These are phyloP conservation scores for Heliconius sara DNA, from an alignment of 2,888 invertebrate species.

Conservation along the genomic window DNA sequence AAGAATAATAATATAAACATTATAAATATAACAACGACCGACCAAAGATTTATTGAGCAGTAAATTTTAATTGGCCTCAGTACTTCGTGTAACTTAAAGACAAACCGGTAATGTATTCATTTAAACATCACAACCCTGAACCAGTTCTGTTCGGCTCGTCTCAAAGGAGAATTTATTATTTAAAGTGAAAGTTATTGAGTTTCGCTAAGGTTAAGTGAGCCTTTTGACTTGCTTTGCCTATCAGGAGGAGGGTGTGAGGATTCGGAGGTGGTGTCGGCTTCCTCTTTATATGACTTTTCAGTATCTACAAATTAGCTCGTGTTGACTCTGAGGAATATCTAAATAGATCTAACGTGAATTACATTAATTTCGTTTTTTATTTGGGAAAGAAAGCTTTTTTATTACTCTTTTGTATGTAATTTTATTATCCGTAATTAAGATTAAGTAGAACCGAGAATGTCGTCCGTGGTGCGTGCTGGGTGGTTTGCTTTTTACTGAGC, in stretches of 20 bases:
- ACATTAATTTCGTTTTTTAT: background rate
- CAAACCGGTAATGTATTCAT: constrained; percentile 44
- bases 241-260: constrained; percentile 58
- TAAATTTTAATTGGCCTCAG: constrained; percentile 32
- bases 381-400: background rate
- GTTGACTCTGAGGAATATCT: constrained; percentile 49
- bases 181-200: constrained; percentile 82
- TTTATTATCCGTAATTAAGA: background rate
- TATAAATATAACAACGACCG: background rate
- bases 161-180: constrained; percentile 82
- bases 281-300: constrained; percentile 61
- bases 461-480: background rate
- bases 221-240: constrained; percentile 73
- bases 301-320: constrained; percentile 59
- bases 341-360: constrained; percentile 37
- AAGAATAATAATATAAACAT: background rate
- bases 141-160: constrained; percentile 70
- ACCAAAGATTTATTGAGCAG: constrained; percentile 7
- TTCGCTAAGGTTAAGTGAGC: constrained; percentile 81
- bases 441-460: background rate
- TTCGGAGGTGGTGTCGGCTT: constrained; percentile 59
- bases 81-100: constrained; percentile 33
- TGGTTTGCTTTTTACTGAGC: background rate
- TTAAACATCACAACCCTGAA: constrained; percentile 67
- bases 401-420: background rate